phyloP scores from a whole-genome alignment of 2,888 invertebrate species.

The Pyralis farinalis region DNA sequence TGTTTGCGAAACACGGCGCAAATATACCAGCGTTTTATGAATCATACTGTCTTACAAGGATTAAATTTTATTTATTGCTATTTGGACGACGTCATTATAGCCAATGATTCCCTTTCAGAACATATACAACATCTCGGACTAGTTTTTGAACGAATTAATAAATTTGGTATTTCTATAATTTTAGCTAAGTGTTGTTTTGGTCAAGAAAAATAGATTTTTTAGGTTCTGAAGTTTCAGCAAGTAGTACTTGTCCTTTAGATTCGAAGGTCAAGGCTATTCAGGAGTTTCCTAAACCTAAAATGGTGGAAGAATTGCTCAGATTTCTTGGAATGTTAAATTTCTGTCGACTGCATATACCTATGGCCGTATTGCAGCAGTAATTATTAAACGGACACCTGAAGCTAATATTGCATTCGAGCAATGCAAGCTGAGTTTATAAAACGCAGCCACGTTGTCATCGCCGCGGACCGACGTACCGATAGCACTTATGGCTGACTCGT shows the following conservation, averaged over 20 bases:
- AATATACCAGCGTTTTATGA: too few relatives aligned
- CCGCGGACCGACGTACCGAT: too few relatives aligned
- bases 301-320: too few relatives aligned
- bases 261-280: too few relatives aligned
- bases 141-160: slow-evolving; percentile 6
- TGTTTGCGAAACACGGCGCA: slow-evolving; percentile 33
- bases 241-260: too few relatives aligned
- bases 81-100: slow-evolving; percentile 5
- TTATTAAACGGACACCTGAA: slow-evolving; percentile 10
- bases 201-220: slow-evolving; percentile 5
- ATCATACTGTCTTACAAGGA: too few relatives aligned
- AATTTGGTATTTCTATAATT: slow-evolving; percentile 8
- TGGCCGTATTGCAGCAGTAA: background rate
- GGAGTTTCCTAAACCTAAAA: too few relatives aligned
- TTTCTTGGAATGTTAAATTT: slow-evolving; percentile 5
- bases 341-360: slow-evolving; percentile 3
- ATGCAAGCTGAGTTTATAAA: slow-evolving; percentile 14
- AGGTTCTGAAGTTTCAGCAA: slow-evolving; percentile 1
- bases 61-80: slow-evolving; percentile 7
- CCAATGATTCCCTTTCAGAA: background rate
- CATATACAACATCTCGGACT: slow-evolving; percentile 1
- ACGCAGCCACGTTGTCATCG: slow-evolving; percentile 14
- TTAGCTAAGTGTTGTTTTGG: slow-evolving; percentile 8
- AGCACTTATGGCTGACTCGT: slow-evolving; percentile 27
- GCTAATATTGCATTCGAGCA: slow-evolving; percentile 16